Conservation (phyloP, 2,797 vertebrate species). For the Ctenosaura bakeri region DNA sequence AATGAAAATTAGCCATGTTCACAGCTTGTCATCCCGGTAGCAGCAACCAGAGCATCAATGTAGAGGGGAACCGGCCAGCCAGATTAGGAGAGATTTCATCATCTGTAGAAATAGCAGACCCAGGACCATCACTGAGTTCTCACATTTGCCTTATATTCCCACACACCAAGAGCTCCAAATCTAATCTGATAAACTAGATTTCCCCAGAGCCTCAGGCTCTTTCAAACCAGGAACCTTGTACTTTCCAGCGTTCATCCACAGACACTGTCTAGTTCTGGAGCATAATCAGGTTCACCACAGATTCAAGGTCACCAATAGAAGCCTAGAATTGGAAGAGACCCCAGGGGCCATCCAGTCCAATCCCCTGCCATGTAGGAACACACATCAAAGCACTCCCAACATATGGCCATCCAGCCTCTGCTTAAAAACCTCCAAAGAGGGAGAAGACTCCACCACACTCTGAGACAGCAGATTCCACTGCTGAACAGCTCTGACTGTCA, state of each 20-base stretch:
- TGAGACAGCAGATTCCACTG: too few relatives aligned
- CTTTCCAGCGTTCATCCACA: background rate
- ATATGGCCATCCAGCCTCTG: too few relatives aligned
- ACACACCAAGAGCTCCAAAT: background rate
- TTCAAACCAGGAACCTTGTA: background rate
- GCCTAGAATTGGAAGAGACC: too few relatives aligned
- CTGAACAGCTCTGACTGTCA: too few relatives aligned
- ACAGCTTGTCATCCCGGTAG: background rate
- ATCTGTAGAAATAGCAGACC: background rate
- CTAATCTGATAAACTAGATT: background rate
- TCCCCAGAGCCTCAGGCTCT: background rate
- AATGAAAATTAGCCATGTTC: background rate
- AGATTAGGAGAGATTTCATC: background rate
- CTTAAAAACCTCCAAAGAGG: too few relatives aligned
- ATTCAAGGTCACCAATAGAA: too few relatives aligned
- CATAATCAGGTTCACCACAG: too few relatives aligned
- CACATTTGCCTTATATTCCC: background rate
- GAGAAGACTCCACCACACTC: too few relatives aligned
- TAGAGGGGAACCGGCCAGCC: background rate
- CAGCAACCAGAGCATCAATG: too few relatives aligned
- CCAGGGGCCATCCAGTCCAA: too few relatives aligned
- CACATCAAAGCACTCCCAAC: too few relatives aligned
- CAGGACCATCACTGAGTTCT: background rate
- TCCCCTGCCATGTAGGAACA: too few relatives aligned
- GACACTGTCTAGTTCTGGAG: background rate